Conservation (phyloP, 2,113 vertebrate species). For the Stegostoma tigrinum region DNA sequence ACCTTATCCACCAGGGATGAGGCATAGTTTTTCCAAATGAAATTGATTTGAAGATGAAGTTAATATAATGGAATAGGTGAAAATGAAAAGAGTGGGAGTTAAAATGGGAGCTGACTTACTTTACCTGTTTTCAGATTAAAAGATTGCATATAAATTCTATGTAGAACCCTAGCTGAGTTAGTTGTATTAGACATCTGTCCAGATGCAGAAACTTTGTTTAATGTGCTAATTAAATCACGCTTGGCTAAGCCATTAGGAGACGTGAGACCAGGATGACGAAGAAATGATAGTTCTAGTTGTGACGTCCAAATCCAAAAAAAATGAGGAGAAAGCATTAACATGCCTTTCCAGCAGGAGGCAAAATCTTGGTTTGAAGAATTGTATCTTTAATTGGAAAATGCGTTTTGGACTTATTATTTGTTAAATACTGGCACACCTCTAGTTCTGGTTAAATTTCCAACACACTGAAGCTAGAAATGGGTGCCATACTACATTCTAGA, state of each 20-base stretch:
- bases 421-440: not conserved
- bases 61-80: conserved; percentile 2
- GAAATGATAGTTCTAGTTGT: not conserved
- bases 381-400: not conserved
- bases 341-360: not conserved
- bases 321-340: not conserved
- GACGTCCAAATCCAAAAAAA: not conserved
- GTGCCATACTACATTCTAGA: not conserved
- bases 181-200: not conserved
- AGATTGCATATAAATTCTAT: not conserved
- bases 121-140: not conserved
- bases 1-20: conserved; percentile 20
- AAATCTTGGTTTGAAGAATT: not conserved
- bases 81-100: not conserved
- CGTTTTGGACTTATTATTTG: not conserved
- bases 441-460: not conserved
- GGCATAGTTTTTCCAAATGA: not conserved
- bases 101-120: not conserved
- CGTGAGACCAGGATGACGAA: not conserved
- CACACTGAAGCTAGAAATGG: not conserved
- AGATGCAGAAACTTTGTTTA: not conserved
- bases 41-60: conserved; percentile 7
- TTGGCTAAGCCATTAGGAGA: conserved; percentile 5
- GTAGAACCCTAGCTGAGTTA: not conserved
- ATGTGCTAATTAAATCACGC: not conserved